Base-by-base conservation (phyloP, 1,140 invertebrate species). In the Papilio polytes region DNA sequence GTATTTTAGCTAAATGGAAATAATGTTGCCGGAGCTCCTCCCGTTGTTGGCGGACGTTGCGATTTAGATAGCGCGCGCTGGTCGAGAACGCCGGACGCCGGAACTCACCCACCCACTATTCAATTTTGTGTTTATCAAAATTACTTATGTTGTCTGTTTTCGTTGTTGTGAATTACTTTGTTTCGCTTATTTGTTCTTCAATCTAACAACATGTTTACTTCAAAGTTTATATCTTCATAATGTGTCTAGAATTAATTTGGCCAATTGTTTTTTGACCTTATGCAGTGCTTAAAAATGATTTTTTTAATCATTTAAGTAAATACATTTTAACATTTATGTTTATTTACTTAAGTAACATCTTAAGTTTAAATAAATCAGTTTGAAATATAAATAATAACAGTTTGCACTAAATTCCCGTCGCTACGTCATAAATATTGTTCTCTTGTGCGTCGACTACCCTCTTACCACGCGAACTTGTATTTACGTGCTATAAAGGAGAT, bases 1-100 rank as follows among this genome's bases (percentile, higher is more conserved):
- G 92, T 94, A 94, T 94, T 94, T 94, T 86, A 89, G 86, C 80
- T 90, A 88, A 92, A 92, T 91, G 91, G 89, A 92, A 83, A 91
- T 88, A 89, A 90, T 88, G 87, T 88, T 84, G 86, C 85, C 87
- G 83, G 74, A 83, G 87, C 86, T 85, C 84, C 85, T 85, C 85
- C 85, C 86, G 85, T 91, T 85, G 85, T 85, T 86, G 86, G 84
- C 85, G 84, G 87, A 82, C 81, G 87, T 91, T 90, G 85, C 89
- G 87, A 93, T 92, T 92, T 92, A 92, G 87, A 92, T 89, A 83
- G 88, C 82, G 81, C 84, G 85, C 89, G 86, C 85, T 89, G 87
- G 80, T 80, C 83, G 80, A 84, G 85, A 85, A 85, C 78, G 85
- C 81, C 86, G 88, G 82, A 88, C 77, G 85, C 81, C 86, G 88